A percentile compares a stretch with the other conserved stretches of the same genome.
These are phyloP conservation scores for Tenthredo amoena DNA, from an alignment of 2,888 invertebrate genomes.

Conservation along the genomic window DNA sequence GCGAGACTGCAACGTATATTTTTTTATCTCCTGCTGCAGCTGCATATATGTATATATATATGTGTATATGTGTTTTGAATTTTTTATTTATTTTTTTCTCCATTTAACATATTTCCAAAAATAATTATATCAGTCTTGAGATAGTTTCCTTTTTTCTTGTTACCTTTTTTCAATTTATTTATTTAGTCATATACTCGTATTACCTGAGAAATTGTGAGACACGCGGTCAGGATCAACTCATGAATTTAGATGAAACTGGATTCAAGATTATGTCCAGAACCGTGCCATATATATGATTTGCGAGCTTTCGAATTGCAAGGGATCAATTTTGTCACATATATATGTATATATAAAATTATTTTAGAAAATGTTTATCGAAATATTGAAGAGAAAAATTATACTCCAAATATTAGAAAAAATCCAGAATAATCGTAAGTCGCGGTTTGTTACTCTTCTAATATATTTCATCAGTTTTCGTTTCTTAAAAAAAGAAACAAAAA, in stretches of 20 bases:
- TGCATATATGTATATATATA: too few species aligned
- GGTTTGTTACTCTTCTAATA: too few species aligned
- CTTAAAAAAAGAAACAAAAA: too few species aligned
- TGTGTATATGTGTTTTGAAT: background rate
- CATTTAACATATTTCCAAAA: background rate
- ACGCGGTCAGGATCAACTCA: background rate
- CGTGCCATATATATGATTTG: too few species aligned
- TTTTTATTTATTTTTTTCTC: background rate
- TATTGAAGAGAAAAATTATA: too few species aligned
- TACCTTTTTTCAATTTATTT: background rate
- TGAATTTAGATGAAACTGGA: background rate
- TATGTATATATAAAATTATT: background rate
- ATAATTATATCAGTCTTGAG: background rate
- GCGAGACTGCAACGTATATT: background rate
- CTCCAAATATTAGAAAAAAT: too few species aligned
- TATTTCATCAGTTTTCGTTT: too few species aligned
- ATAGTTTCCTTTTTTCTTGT: background rate
- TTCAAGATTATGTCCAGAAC: background rate
- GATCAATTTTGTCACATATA: background rate
- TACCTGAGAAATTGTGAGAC: background rate
- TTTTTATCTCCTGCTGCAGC: background rate
- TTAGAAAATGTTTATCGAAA: too few species aligned
- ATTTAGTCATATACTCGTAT: background rate
- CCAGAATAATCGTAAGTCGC: too few species aligned
- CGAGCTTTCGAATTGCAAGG: background rate